A percentile compares a stretch with the other conserved stretches of the same genome.
phyloP scores from a whole-genome alignment of 2,888 invertebrate genomes.

The Rhagonycha lutea region DNA sequence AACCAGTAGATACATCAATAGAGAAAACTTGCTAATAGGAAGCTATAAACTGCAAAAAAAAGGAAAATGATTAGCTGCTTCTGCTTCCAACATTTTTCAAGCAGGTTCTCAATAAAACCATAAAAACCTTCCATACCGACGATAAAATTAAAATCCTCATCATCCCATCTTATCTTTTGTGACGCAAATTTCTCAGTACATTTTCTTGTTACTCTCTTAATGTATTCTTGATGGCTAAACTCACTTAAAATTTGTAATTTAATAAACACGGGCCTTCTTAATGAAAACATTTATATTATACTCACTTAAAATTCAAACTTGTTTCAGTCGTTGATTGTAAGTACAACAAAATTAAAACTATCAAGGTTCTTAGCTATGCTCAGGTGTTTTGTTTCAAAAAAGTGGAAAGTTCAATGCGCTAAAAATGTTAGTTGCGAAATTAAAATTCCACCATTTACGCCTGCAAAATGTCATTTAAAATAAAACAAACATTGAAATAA shows the following conservation, averaged over 20 bases:
- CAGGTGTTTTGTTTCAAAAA: neutral
- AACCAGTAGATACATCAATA: conserved; percentile 19
- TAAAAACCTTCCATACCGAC: neutral
- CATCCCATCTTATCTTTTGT: neutral
- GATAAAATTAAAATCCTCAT: neutral
- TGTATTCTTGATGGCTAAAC: conserved; percentile 16
- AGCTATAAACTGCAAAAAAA: neutral
- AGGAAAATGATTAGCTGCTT: neutral
- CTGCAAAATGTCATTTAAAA: neutral
- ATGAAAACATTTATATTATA: neutral
- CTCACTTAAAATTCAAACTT: neutral
- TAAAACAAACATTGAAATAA: neutral
- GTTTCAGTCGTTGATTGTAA: neutral
- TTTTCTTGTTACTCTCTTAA: conserved; percentile 7
- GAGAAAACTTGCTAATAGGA: neutral
- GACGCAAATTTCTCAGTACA: neutral
- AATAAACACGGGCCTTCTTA: neutral
- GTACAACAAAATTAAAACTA: neutral
- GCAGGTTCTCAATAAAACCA: neutral
- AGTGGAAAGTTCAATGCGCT: neutral
- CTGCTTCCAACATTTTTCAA: neutral
- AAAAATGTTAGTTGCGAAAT: neutral
- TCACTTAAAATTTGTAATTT: conserved; percentile 15
- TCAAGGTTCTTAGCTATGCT: neutral
- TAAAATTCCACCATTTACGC: neutral